Base-by-base conservation (phyloP, 2,888 invertebrate genomes). In the Tinea semifulvella region DNA sequence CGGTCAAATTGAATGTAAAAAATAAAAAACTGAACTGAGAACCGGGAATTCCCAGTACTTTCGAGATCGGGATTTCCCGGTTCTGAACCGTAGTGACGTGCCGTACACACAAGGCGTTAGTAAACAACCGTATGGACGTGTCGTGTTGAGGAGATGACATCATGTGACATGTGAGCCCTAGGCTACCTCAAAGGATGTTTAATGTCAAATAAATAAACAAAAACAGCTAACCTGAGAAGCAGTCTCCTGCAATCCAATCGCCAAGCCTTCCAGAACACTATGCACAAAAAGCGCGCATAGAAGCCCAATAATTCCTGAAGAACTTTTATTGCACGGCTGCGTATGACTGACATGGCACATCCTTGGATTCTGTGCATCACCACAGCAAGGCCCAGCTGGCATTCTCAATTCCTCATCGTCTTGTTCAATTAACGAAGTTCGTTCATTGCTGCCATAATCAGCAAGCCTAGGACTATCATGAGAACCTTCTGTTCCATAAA, bases 201-300 rank as follows among this genome's bases (percentile, higher is more conserved):
- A n/a, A n/a, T n/a, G n/a, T n/a, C n/a, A n/a, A n/a, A 22, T 22
- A 22, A 22, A 8, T 22, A 22, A 22, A 22, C 8, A 22, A 22
- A 7, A 22, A 38, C n/a, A 1, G 48, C 51, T 50, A 61, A 90
- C 91, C 77, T 87, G 85, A 2, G 84, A 66, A 10, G 86, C 60
- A 10, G 82, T 77, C 45, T 82, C 80, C 63, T 92, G 91, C 26
- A 94, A 70, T 0, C 94, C 94, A 55, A 94, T 89, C 0, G 92
- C 92, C 43, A 93, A 62, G 1, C 94, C 94, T 62, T 94, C 93
- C 49, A 93, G 71, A 10, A 92, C 66, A 13, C 92, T 88, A 56
- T 94, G 94, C 48, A 92, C 82, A 0, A 90, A 88, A 43, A 94
- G 65, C 0, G 93, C 93, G 19, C 87, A 74, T 14, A 92, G 71